These are phyloP conservation scores for Potamilus streckersoni DNA, from an alignment of 1,140 invertebrate genomes.

Conservation along the genomic window DNA sequence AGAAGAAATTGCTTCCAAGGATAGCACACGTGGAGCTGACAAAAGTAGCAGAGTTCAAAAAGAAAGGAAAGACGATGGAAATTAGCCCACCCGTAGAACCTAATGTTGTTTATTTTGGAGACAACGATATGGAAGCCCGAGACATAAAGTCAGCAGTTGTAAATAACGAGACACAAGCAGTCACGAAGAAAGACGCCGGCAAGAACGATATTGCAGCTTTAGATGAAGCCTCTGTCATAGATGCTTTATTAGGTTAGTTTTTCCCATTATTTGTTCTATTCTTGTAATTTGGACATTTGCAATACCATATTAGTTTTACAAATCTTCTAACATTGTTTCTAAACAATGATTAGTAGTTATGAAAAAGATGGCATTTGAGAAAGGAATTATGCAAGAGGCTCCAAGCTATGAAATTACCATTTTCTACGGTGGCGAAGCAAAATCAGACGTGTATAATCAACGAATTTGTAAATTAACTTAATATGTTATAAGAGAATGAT, in stretches of 20 bases:
- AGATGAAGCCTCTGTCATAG: slow-evolving; percentile 3
- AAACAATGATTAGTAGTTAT: too few species aligned
- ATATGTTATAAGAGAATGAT: too few species aligned
- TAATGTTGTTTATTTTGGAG: slow-evolving; percentile 9
- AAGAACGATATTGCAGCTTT: neutral
- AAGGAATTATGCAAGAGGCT: too few species aligned
- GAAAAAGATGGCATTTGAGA: too few species aligned
- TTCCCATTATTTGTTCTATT: too few species aligned
- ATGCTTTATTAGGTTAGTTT: slow-evolving; percentile 5
- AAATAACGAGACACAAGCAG: neutral
- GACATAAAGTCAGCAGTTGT: neutral
- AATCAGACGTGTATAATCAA: too few species aligned
- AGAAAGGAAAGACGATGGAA: slow-evolving; percentile 18
- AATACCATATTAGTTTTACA: too few species aligned
- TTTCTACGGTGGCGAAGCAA: too few species aligned
- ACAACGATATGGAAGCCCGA: neutral
- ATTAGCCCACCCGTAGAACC: slow-evolving; percentile 2
- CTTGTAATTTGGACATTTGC: too few species aligned
- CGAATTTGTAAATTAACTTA: too few species aligned
- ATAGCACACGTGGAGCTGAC: slow-evolving; percentile 40
- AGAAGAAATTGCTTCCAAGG: slow-evolving; percentile 37
- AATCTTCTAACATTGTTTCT: too few species aligned
- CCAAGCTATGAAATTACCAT: too few species aligned
- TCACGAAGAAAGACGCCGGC: neutral
- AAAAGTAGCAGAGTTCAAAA: slow-evolving; percentile 32